Conservation (phyloP, 2,888 invertebrate species). For the Didymodactylos carnosus region DNA sequence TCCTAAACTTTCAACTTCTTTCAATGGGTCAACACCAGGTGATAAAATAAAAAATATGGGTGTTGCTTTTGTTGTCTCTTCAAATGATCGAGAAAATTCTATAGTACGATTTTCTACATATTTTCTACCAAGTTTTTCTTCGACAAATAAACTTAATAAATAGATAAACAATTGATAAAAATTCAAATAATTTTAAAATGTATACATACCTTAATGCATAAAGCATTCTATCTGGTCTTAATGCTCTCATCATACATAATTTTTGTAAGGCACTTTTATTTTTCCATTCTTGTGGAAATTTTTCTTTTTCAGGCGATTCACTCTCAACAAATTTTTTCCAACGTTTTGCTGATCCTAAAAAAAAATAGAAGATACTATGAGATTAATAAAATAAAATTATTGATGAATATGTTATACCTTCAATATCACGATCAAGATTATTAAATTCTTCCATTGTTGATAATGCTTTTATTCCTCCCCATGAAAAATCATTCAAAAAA, state of each 20-base stretch:
- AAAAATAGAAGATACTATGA: background rate
- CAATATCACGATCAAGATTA: conserved; percentile 14
- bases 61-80: conserved; percentile 74
- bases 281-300: conserved; percentile 94
- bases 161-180: background rate
- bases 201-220: conserved; percentile 44
- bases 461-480: conserved; percentile 38
- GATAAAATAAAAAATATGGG: conserved; percentile 89
- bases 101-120: conserved; percentile 67
- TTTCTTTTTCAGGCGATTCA: conserved; percentile 80
- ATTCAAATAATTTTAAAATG: background rate
- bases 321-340: conserved; percentile 92
- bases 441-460: conserved; percentile 9
- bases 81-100: conserved; percentile 75
- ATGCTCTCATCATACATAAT: conserved; percentile 75
- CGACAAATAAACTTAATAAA: conserved; percentile 64
- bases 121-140: conserved; percentile 71
- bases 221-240: conserved; percentile 83
- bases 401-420: background rate
- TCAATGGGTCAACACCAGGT: conserved; percentile 83
- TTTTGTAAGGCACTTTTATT: conserved; percentile 75
- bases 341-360: conserved; percentile 53
- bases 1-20: conserved; percentile 76
- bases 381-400: background rate
- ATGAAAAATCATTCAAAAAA: conserved; percentile 68